Conservation (phyloP, 1,140 invertebrate species). For the Melitaea cinxia region DNA sequence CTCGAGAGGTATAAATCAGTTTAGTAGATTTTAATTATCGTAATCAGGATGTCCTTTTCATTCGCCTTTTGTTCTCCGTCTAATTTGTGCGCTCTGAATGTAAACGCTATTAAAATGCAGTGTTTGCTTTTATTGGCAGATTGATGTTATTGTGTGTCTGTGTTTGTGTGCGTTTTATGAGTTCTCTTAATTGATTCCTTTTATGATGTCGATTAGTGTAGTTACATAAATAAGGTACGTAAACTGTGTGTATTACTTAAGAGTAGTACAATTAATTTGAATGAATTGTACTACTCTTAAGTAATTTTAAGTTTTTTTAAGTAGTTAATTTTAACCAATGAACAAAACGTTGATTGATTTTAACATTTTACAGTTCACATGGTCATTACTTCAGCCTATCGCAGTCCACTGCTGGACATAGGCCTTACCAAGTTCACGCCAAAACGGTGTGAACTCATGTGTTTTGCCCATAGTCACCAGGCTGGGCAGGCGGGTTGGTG, state of each 20-base stretch:
- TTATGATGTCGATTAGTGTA: background rate
- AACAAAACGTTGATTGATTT: no score
- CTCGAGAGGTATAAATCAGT: slow-evolving; percentile 69
- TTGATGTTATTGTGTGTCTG: slow-evolving; percentile 2
- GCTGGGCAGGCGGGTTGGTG: no score
- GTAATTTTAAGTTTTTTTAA: no score
- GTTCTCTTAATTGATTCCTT: background rate
- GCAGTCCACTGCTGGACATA: no score
- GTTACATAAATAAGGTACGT: background rate
- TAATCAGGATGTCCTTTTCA: slow-evolving; percentile 76
- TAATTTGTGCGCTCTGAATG: slow-evolving; percentile 57
- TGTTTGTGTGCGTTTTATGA: slow-evolving; percentile 12
- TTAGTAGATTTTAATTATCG: slow-evolving; percentile 77
- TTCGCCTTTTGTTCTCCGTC: slow-evolving; percentile 53
- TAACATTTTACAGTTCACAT: no score
- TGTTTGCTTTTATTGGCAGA: slow-evolving; percentile 28
- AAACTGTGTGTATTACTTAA: background rate
- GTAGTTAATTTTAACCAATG: no score
- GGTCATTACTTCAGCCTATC: no score
- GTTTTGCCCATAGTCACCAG: no score
- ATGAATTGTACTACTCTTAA: no score
- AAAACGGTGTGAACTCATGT: no score
- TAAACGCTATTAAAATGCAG: slow-evolving; percentile 48
- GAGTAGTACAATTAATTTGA: no score
- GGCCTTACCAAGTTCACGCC: no score